Evolutionary conservation across 2,797 vertebrate genomes (phyloP).

Genomic region (Channa striata): DNA sequence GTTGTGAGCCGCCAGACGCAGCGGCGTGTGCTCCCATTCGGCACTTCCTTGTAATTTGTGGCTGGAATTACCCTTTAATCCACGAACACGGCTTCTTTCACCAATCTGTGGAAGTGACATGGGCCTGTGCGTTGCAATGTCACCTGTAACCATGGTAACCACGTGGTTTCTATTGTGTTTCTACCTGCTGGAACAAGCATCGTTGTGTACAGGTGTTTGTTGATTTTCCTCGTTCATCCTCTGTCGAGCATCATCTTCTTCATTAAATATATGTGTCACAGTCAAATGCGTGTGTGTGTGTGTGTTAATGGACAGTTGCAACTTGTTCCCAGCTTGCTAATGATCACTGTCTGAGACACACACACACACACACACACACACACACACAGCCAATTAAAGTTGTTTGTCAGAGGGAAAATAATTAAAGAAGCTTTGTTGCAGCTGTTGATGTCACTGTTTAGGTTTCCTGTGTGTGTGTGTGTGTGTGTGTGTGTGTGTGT

Average conservation of each 20-base stretch:
- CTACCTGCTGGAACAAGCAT: neutral
- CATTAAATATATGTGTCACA: neutral
- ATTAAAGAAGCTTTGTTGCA: constrained; percentile 1
- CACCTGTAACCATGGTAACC: neutral
- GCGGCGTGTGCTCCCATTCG: too few relatives aligned
- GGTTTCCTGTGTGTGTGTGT: constrained; percentile 13
- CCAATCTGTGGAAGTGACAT: too few relatives aligned
- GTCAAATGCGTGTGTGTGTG: neutral
- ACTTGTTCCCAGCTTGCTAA: constrained; percentile 20
- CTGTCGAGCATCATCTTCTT: neutral
- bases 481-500: constrained; percentile 9
- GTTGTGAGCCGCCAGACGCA: too few relatives aligned
- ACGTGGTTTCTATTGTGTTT: too few relatives aligned
- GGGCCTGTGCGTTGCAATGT: too few relatives aligned
- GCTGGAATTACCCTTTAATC: too few relatives aligned
- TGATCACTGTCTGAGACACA: constrained; percentile 9
- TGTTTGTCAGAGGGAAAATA: constrained; percentile 38
- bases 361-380: constrained; percentile 19
- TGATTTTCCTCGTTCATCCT: neutral
- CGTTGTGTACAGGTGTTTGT: neutral
- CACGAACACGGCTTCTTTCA: too few relatives aligned
- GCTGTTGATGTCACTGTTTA: constrained; percentile 15
- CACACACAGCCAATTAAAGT: constrained; percentile 31
- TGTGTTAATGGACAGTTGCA: constrained; percentile 16
- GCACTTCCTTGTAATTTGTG: too few relatives aligned